These are phyloP conservation scores for Stenurella melanura DNA, from an alignment of 2,888 invertebrate genomes.

Conservation along the genomic window DNA sequence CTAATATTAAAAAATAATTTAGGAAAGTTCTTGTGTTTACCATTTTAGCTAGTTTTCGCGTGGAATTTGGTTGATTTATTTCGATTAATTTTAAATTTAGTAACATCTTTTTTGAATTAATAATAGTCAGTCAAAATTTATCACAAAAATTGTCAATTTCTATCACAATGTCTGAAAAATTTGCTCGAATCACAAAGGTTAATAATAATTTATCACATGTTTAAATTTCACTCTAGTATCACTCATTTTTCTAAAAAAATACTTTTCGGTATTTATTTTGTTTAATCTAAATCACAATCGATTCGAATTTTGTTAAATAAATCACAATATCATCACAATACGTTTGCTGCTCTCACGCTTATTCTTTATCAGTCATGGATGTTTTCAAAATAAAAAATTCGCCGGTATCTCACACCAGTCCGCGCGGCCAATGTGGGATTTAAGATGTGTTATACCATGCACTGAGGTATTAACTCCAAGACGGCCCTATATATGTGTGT, in stretches of 20 bases:
- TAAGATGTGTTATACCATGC: conserved; percentile 62
- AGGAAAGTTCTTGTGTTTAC: conserved; percentile 47
- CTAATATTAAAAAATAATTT: conserved; percentile 46
- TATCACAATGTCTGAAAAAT: conserved; percentile 50
- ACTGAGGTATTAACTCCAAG: conserved; percentile 65
- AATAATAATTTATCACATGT: conserved; percentile 57
- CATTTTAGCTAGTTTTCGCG: conserved; percentile 40
- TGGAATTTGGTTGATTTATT: conserved; percentile 25
- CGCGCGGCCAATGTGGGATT: conserved; percentile 47
- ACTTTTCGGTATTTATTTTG: conserved; percentile 34
- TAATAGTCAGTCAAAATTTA: conserved; percentile 51
- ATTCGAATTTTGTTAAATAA: conserved; percentile 45
- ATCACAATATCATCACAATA: conserved; percentile 54
- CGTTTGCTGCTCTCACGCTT: conserved; percentile 44
- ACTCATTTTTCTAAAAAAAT: conserved; percentile 50
- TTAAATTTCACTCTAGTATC: conserved; percentile 53
- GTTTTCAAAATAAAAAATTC: conserved; percentile 44
- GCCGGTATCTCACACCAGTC: conserved; percentile 43
- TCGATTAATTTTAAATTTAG: conserved; percentile 28
- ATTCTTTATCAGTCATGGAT: conserved; percentile 46
- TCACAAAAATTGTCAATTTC: conserved; percentile 51
- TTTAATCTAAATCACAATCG: conserved; percentile 47
- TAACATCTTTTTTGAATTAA: conserved; percentile 44
- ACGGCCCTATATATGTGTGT: conserved; percentile 66
- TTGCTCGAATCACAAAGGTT: conserved; percentile 41